Base-by-base conservation (phyloP, 2,797 vertebrate genomes). In the Enteromius viviparus region DNA sequence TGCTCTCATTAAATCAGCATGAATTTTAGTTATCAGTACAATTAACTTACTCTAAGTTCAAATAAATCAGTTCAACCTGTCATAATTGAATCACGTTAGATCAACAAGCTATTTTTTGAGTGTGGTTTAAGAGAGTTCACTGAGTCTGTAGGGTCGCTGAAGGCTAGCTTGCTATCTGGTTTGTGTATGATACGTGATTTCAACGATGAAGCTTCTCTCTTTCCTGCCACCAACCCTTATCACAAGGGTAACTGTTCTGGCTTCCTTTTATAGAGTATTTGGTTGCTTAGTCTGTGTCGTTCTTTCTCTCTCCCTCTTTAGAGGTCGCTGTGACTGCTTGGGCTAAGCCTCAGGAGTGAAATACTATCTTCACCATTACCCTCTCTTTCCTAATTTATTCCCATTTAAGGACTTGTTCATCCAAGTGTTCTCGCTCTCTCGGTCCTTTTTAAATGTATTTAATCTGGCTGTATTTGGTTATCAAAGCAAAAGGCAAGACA, bases 331-430 rank as follows among this genome's bases (percentile, higher is more conserved):
- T 89, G 81, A 88, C 80, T 89, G 84, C 70, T 86, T 80, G 80
- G 85, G 85, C 88, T 85, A 88, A 90, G 84, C 90, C 88, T 82
- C 84, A 87, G 91, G 91, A 91, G 90, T 90, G 93, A 93, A 93
- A 94, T 88, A 88, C 87, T 90, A 90, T 87, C 89, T 91, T 81
- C 91, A 91, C 91, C 87, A 86, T 84, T 78, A 84, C 90, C 90
- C 89, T 87, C 89, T 91, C 53, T 69, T 42, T 88, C 89, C 90
- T 89, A 92, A 91, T 92, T 92, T 93, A 91, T 94, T 94, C 92
- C 94, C 94, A 94, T 95, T 94, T 94, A 95, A 94, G 94, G 94
- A 91, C 92, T 93, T 90, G 92, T 90, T 92, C 92, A 90, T 85
- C 91, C 91, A 89, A 87, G 80, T 84, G 80, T 92, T 91, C 89